Percentiles rank a stretch among this genome's conserved stretches.
Evolutionary conservation across 2,888 invertebrate species (phyloP).

Genomic region (Ecliptopera silaceata): DNA sequence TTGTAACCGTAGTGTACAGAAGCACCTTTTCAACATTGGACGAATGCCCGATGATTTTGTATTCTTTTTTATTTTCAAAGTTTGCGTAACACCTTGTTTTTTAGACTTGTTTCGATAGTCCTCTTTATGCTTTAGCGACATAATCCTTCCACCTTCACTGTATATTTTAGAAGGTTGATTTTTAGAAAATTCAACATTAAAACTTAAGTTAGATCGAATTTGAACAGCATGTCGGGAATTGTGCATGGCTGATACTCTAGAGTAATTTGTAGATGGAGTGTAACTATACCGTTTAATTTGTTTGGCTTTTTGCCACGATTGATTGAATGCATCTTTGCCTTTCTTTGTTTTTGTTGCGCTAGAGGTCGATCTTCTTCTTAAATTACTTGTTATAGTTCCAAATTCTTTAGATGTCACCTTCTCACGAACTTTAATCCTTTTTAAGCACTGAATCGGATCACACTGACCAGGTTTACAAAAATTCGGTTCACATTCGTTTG

Average conservation of each 20-base stretch:
- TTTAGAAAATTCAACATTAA: conserved; percentile 42
- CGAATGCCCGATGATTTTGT: conserved; percentile 35
- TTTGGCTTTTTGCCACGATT: conserved; percentile 3
- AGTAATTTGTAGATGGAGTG: background rate
- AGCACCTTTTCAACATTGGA: conserved; percentile 49
- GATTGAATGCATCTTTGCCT: conserved; percentile 1
- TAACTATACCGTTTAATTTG: background rate
- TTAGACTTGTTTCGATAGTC: background rate
- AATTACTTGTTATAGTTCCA: conserved; percentile 22
- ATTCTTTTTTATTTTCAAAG: conserved; percentile 24
- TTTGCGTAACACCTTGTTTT: conserved; percentile 29
- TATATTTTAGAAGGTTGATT: conserved; percentile 5
- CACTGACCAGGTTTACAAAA: conserved; percentile 45
- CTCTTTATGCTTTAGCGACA: background rate
- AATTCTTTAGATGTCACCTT: conserved; percentile 24
- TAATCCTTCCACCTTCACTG: background rate
- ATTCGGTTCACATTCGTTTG: conserved; percentile 47
- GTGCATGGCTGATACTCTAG: background rate
- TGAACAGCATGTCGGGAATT: conserved; percentile 28
- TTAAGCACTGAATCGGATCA: conserved; percentile 43
- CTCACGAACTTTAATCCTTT: conserved; percentile 30
- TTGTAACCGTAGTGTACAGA: conserved; percentile 47
- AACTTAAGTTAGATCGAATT: conserved; percentile 39
- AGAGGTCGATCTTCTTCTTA: conserved; percentile 31
- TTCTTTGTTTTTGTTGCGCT: conserved; percentile 8